These are phyloP conservation scores for Corythoichthys intestinalis DNA, from an alignment of 2,113 vertebrate species.

Conservation along the genomic window DNA sequence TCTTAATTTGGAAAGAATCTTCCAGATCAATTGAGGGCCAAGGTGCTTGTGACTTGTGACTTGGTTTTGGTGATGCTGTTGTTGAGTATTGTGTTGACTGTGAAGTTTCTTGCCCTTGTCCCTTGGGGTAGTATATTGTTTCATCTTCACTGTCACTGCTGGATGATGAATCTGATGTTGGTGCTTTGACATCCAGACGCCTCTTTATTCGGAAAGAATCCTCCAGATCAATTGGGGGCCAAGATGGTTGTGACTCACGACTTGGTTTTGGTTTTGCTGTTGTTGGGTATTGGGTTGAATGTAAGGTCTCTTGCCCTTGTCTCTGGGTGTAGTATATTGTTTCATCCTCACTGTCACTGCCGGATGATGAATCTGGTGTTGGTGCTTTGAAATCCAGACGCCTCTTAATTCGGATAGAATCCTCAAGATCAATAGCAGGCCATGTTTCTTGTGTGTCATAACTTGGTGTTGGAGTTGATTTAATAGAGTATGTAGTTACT, in stretches of 20 bases:
- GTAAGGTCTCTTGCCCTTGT: too few species aligned
- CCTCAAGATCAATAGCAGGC: slow-evolving; percentile 8
- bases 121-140: not conserved
- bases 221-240: too few species aligned
- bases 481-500: not conserved
- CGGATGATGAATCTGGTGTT: slow-evolving; percentile 5
- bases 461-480: not conserved
- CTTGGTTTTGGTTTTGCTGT: too few species aligned
- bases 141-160: slow-evolving; percentile 11
- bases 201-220: too few species aligned
- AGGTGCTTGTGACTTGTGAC: not conserved
- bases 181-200: too few species aligned
- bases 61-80: slow-evolving; percentile 1
- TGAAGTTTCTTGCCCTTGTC: not conserved
- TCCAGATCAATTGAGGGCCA: slow-evolving; percentile 15
- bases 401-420: not conserved
- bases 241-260: too few species aligned
- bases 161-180: slow-evolving; percentile 2
- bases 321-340: not conserved
- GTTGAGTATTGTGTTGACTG: not conserved
- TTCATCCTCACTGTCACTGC: slow-evolving; percentile 19
- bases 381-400: not conserved
- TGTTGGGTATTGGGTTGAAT: too few species aligned
- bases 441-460: not conserved
- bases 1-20: slow-evolving; percentile 1